Base-by-base conservation (phyloP, 2,797 vertebrate genomes). In the Arnoldichthys spilopterus region DNA sequence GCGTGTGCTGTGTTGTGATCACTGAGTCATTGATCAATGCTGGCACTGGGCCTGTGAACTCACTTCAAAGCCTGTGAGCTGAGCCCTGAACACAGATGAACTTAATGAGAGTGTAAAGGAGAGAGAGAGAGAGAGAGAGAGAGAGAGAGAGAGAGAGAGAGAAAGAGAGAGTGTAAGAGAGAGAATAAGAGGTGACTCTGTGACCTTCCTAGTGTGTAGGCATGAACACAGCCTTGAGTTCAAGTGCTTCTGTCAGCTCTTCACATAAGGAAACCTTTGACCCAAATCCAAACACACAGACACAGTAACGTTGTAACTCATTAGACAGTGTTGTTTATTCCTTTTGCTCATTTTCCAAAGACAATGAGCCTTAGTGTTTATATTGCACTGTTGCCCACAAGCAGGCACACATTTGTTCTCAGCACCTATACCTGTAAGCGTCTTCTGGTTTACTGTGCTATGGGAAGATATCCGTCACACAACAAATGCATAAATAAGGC, bases 21-120 rank as follows among this genome's bases (percentile, higher is more conserved):
- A 32, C 58, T 70, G 64, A 61, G 66, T 66, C 49, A 78, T 81
- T 64, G 83, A 85, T 85, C 76, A 79, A 64, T 54, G 37, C 51
- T 82, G 76, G 79, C 26, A 63, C 40, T 66, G 58, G 18, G 72
- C 28, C 53, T 83, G 30, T 72, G 68, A 83, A 80, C 64, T 62
- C 67, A 51, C 77, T 75, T 82, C 63, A 84, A 85, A 83, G 77
- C 51, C 71, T 76, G 51, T 76, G 62, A 81, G 26, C 72, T 71
- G 32, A 76, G 58, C 64, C 32, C 59, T 34, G 66, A 79, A 79
- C 80, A 85, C 81, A 80, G 83, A 73, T 47, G 12, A 40, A 47
- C 68, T 71, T 79, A 82, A 77, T 80, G 22, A 59, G 43, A 74
- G 30, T 67, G 74, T 58, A 71, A 75, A 76, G 37, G 54, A 67